Base-by-base conservation (phyloP, 2,888 invertebrate genomes). In the Nowickia ferox region DNA sequence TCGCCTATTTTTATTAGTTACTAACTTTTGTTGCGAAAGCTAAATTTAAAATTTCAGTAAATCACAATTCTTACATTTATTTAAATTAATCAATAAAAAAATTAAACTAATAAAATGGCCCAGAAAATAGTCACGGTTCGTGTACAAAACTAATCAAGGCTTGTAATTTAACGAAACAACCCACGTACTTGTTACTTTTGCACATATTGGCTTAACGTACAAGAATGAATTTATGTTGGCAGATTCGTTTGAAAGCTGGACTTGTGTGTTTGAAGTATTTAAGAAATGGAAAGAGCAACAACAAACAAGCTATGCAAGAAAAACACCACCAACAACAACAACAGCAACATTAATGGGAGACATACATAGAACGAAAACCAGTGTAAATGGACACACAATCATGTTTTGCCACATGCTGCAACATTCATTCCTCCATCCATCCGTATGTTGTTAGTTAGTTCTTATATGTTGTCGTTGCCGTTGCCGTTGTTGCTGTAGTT, bases 391-490 rank as follows among this genome's bases (percentile, higher is more conserved):
- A 84, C 84, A 87, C 71, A 80, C 82, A 83, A 81, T 76, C 85
- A 75, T 80, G 86, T 86, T 84, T 86, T 84, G 86, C 86, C 86
- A 81, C 86, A 86, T 86, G 86, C 86, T 81, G 84, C 84, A 80
- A 63, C 71, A 68, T 51, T 69, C 46, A 66, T 66, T 30, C 30
- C 48, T 15, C 53, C 44, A 17, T 40, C 46, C 53, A 17, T 40
- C 46, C 53, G 66, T 69, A 61, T 57, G 79, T 40, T 59, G 61
- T 57, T 55, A 17, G 55, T 79, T 69, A 22, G 68, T 79, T 74
- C 78, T 71, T 84, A 59, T 80, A 66, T 53, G 77, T 63, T 55
- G 57, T 69, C 44, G 30, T n/a, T 30, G 30, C 6, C 40, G 86
- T 87, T 72, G 55, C 44, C 88, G 88, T 90, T 88, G 30, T 30